These are phyloP conservation scores for Caenorhabditis sp. DNA, from an alignment of 2,888 invertebrate species.

Conservation along the genomic window DNA sequence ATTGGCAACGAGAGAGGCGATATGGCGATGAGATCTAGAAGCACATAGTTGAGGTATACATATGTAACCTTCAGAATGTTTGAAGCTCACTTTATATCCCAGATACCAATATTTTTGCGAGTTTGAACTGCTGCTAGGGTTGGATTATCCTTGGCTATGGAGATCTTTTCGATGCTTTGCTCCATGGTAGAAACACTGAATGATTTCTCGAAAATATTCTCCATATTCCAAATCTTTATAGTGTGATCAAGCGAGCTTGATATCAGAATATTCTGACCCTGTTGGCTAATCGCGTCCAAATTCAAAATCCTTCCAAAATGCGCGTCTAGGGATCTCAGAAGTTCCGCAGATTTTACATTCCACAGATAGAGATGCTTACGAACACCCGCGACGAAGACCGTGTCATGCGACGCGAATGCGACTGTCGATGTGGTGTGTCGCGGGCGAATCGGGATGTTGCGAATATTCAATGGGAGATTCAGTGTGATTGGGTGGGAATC, in stretches of 20 bases:
- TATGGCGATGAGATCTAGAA: constrained; percentile 57
- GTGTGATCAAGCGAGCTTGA: constrained; percentile 96
- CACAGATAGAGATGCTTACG: constrained; percentile 92
- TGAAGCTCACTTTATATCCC: constrained; percentile 73
- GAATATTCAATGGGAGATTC: constrained; percentile 59
- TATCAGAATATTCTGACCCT: constrained; percentile 79
- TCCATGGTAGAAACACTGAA: constrained; percentile 94
- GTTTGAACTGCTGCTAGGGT: constrained; percentile 87
- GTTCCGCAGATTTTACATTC: constrained; percentile 77
- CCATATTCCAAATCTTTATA: constrained; percentile 95
- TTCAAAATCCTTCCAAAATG: constrained; percentile 96
- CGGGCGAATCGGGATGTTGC: constrained; percentile 76
- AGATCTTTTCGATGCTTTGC: constrained; percentile 87
- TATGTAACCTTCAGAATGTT: too few species aligned
- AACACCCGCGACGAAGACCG: constrained; percentile 93
- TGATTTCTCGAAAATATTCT: constrained; percentile 96
- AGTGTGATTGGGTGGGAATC: constrained; percentile 35
- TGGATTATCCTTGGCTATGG: constrained; percentile 77
- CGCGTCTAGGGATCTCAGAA: constrained; percentile 82
- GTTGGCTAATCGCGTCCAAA: constrained; percentile 84
- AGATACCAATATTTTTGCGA: constrained; percentile 90
- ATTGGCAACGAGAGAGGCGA: constrained; percentile 64
- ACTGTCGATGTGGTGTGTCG: constrained; percentile 85
- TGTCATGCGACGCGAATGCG: constrained; percentile 87
- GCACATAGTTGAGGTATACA: background rate